Evolutionary conservation across 2,797 vertebrate genomes (phyloP).

Genomic region (Lacerta agilis): DNA sequence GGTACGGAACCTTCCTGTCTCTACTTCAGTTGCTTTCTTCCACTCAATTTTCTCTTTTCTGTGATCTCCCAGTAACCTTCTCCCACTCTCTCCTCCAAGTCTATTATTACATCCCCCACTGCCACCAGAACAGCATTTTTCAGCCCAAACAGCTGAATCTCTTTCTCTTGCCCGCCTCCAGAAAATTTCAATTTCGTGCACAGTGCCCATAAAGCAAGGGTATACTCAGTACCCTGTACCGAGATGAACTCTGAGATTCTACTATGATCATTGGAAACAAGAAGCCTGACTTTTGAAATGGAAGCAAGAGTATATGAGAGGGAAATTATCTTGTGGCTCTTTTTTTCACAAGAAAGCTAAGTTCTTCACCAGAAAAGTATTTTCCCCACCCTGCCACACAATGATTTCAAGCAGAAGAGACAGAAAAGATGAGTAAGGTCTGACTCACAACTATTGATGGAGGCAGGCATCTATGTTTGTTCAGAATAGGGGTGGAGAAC

Average conservation of each 20-base stretch:
- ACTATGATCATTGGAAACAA: neutral
- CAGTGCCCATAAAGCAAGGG: neutral
- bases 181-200: conserved; percentile 1
- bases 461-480: neutral
- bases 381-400: neutral
- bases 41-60: neutral
- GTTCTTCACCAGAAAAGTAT: neutral
- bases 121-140: conserved; percentile 7
- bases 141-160: neutral
- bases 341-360: neutral
- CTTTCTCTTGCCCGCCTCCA: neutral
- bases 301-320: neutral
- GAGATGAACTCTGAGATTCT: too few species aligned
- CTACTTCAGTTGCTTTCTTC: conserved; percentile 14
- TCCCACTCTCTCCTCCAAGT: neutral
- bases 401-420: neutral
- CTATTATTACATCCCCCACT: neutral
- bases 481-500: too few species aligned
- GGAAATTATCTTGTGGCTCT: neutral
- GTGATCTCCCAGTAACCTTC: conserved; percentile 11
- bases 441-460: neutral
- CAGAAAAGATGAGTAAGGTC: neutral
- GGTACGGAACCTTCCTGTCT: neutral
- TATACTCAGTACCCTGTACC: neutral
- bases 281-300: neutral